These are phyloP conservation scores for Anguilla obscura DNA, from an alignment of 2,797 vertebrate genomes.

Conservation along the genomic window DNA sequence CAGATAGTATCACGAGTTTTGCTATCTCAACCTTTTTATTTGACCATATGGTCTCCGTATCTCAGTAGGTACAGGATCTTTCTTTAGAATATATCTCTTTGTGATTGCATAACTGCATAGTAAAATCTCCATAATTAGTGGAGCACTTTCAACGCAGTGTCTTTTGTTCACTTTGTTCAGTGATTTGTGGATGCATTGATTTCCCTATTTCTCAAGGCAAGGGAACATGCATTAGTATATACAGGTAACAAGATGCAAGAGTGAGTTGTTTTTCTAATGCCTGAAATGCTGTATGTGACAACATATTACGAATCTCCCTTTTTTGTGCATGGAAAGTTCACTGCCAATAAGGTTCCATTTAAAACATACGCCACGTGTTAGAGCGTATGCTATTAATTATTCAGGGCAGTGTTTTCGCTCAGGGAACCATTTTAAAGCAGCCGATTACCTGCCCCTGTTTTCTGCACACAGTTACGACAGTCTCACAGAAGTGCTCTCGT, in stretches of 20 bases:
- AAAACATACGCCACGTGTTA: background rate
- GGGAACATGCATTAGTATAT: background rate
- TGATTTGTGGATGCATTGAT: background rate
- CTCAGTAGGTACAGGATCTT: background rate
- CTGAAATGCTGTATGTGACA: background rate
- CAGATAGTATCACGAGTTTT: background rate
- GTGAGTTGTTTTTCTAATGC: background rate
- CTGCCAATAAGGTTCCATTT: background rate
- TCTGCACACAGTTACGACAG: background rate
- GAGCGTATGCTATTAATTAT: constrained; percentile 8
- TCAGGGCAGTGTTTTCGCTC: constrained; percentile 1
- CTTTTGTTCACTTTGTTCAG: constrained; percentile 10
- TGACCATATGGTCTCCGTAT: background rate
- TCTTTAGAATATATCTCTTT: background rate
- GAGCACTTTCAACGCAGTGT: background rate
- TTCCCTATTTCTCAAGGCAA: background rate
- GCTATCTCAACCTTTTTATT: background rate
- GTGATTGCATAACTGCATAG: background rate
- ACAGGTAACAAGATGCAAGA: background rate
- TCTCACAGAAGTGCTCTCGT: background rate
- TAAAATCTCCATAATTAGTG: background rate
- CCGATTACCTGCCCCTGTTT: background rate
- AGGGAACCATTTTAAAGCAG: constrained; percentile 25
- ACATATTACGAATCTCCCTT: background rate
- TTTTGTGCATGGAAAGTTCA: background rate